Conservation (phyloP, 1,140 invertebrate genomes). For the Hyles euphorbiae region DNA sequence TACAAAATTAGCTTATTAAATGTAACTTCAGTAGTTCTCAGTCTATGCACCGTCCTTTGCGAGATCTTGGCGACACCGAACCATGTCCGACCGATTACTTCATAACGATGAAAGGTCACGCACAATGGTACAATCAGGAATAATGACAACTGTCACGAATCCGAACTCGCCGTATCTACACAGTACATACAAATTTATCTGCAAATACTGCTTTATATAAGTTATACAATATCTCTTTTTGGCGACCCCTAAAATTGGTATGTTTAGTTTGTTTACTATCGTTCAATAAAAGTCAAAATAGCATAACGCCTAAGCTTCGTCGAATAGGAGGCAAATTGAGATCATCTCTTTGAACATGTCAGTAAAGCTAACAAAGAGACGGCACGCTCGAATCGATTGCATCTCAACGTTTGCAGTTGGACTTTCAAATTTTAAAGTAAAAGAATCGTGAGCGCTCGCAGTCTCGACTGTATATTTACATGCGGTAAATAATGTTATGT, state of each 20-base stretch:
- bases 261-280: too few relatives aligned
- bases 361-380: slow-evolving; percentile 1
- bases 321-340: not conserved
- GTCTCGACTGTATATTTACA: too few relatives aligned
- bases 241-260: too few relatives aligned
- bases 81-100: slow-evolving; percentile 22
- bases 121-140: slow-evolving; percentile 33
- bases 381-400: not conserved
- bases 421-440: too few relatives aligned
- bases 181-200: too few relatives aligned
- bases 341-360: not conserved
- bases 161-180: not conserved
- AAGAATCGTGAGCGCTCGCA: too few relatives aligned
- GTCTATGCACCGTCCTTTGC: not conserved
- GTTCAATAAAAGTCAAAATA: too few relatives aligned
- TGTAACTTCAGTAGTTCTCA: not conserved
- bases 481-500: too few relatives aligned
- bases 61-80: slow-evolving; percentile 1
- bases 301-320: not conserved
- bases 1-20: not conserved
- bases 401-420: not conserved
- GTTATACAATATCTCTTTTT: too few relatives aligned
- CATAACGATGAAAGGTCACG: slow-evolving; percentile 19
- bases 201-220: too few relatives aligned
- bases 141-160: slow-evolving; percentile 27